Conservation (phyloP, 2,113 vertebrate genomes). For the Micronycteris hirsuta region DNA sequence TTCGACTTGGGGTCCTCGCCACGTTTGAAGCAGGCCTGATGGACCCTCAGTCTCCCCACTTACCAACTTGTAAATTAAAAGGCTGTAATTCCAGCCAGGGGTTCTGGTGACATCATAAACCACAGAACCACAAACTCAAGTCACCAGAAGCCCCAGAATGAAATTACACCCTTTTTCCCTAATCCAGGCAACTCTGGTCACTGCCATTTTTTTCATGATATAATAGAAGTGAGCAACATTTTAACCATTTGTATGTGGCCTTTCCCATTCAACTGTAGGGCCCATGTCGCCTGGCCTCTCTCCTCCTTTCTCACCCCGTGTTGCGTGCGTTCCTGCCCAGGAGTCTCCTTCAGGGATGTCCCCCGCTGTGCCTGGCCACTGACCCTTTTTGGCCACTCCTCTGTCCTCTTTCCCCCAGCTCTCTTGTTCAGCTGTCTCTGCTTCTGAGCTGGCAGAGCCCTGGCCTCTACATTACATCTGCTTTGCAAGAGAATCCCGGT, state of each 20-base stretch:
- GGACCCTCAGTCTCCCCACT: slow-evolving; percentile 6
- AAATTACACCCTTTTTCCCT: slow-evolving; percentile 72
- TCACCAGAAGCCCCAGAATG: slow-evolving; percentile 71
- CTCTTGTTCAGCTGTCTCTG: background rate
- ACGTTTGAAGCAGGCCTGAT: background rate
- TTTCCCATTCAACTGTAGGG: background rate
- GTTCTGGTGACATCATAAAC: slow-evolving; percentile 72
- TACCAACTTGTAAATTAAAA: slow-evolving; percentile 35
- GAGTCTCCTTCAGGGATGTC: background rate
- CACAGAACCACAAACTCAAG: slow-evolving; percentile 67
- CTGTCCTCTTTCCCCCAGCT: background rate
- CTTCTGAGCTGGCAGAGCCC: background rate
- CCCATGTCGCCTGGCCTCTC: background rate
- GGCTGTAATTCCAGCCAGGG: slow-evolving; percentile 58
- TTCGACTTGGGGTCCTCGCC: background rate
- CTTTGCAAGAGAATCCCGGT: background rate
- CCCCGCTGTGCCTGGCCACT: background rate
- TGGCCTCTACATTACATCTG: background rate
- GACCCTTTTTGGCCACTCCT: accelerated
- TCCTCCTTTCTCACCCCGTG: background rate
- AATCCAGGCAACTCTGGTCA: slow-evolving; percentile 68
- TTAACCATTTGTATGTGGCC: slow-evolving; percentile 36
- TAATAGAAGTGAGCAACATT: slow-evolving; percentile 41
- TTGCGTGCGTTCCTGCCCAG: background rate
- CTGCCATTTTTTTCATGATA: slow-evolving; percentile 55